Percentiles rank a stretch among this genome's conserved stretches.
These are phyloP conservation scores for Buceros bicornis DNA, from an alignment of 2,797 vertebrate genomes.

Conservation along the genomic window DNA sequence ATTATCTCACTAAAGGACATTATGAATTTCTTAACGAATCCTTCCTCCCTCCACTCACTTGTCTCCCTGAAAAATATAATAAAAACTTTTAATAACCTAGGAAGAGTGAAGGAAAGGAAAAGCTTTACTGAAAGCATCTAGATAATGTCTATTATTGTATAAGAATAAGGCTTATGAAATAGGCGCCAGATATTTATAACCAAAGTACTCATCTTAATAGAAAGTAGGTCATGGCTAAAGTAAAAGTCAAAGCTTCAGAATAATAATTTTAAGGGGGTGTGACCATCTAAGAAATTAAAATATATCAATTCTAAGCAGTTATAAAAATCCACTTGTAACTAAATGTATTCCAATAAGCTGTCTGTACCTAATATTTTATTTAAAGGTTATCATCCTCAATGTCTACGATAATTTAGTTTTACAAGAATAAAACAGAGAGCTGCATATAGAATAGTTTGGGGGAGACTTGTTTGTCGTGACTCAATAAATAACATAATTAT, in stretches of 20 bases:
- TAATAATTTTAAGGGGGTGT: conserved; percentile 5
- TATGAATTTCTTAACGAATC: background rate
- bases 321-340: background rate
- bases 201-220: background rate
- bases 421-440: background rate
- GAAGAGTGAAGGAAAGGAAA: background rate
- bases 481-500: background rate
- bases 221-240: conserved; percentile 28
- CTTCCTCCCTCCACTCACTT: background rate
- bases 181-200: background rate
- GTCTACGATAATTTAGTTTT: background rate
- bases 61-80: background rate
- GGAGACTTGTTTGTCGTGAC: background rate
- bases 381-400: background rate
- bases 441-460: background rate
- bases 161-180: conserved; percentile 6
- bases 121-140: background rate
- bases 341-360: background rate
- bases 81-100: background rate
- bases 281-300: conserved; percentile 19
- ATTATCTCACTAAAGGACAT: background rate
- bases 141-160: background rate
- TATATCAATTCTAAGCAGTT: background rate
- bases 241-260: conserved; percentile 13
- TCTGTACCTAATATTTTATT: conserved; percentile 8